Percentiles rank a stretch among this genome's conserved stretches.
Conservation (phyloP, 2,797 vertebrate species). For the Microctenopoma steveboyesi region DNA sequence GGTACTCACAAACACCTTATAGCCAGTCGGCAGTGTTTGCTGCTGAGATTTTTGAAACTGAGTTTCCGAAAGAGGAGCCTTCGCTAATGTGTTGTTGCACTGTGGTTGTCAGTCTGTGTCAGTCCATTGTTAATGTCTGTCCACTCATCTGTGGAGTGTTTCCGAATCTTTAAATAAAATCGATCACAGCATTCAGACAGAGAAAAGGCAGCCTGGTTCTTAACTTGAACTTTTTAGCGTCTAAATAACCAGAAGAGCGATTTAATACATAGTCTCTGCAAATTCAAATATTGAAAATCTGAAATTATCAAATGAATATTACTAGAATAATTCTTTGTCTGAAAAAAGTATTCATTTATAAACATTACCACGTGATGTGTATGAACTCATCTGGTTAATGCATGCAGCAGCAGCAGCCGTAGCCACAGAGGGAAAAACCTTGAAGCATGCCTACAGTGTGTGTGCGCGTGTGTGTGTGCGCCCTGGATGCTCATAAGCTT, state of each 20-base stretch:
- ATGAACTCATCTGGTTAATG: conserved; percentile 2
- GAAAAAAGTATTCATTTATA: background rate
- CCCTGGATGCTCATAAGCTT: conserved; percentile 43
- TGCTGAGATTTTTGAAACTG: background rate
- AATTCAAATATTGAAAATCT: background rate
- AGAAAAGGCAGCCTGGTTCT: background rate
- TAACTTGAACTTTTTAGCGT: background rate
- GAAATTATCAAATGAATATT: background rate
- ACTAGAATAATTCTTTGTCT: conserved; percentile 16
- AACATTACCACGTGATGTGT: background rate
- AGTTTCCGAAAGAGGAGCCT: conserved; percentile 68
- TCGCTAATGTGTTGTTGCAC: conserved; percentile 34
- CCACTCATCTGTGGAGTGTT: conserved; percentile 34
- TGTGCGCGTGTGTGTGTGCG: conserved; percentile 13
- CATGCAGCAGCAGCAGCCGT: conserved; percentile 15
- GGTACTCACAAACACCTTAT: conserved; percentile 75
- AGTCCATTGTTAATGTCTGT: conserved; percentile 40
- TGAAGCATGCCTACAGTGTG: conserved; percentile 31
- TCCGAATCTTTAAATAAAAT: conserved; percentile 3
- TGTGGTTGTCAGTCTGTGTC: conserved; percentile 47
- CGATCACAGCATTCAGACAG: conserved; percentile 21
- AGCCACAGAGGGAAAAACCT: conserved; percentile 23
- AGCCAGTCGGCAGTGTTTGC: background rate
- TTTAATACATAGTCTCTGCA: background rate
- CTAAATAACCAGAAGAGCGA: too few relatives aligned